Percentiles rank a stretch among this genome's conserved stretches.
These are phyloP conservation scores for Sebastes minor DNA, from an alignment of 2,797 vertebrate species.

Conservation along the genomic window DNA sequence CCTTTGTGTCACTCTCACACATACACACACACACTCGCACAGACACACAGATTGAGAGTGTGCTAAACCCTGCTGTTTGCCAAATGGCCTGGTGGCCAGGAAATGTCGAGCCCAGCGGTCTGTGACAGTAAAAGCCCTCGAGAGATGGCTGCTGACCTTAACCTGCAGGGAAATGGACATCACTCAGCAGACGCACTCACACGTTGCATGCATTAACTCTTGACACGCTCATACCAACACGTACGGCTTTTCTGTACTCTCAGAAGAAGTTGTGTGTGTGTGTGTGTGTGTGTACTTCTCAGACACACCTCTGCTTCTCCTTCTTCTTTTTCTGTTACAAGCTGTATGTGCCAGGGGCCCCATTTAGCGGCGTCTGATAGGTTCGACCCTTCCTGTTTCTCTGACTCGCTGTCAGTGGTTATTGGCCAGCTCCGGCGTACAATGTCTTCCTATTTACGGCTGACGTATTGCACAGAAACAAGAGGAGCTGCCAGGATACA, in stretches of 20 bases:
- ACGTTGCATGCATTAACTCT: conserved; percentile 52
- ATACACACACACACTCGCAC: neutral
- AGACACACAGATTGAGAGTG: conserved; percentile 22
- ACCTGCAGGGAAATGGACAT: conserved; percentile 67
- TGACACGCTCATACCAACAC: conserved; percentile 3
- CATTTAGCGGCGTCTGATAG: conserved; percentile 53
- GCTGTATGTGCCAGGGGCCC: conserved; percentile 28
- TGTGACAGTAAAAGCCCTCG: conserved; percentile 64
- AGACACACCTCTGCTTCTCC: conserved; percentile 1
- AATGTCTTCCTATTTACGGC: conserved; percentile 3
- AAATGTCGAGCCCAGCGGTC: conserved; percentile 59
- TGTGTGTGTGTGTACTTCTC: neutral
- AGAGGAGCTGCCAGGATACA: conserved; percentile 34
- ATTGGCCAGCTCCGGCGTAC: conserved; percentile 16
- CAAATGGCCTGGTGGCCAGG: conserved; percentile 62
- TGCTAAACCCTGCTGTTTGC: conserved; percentile 62
- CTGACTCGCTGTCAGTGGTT: conserved; percentile 43
- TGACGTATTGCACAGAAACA: conserved; percentile 14
- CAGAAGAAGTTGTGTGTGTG: neutral
- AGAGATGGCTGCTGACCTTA: conserved; percentile 63
- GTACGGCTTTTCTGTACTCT: neutral
- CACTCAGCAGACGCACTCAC: conserved; percentile 37
- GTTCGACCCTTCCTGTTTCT: conserved; percentile 27
- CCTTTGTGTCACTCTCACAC: neutral
- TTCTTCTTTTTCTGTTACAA: conserved; percentile 14